Evolutionary conservation across 2,113 vertebrate species (phyloP).

Genomic region (Athene noctua): DNA sequence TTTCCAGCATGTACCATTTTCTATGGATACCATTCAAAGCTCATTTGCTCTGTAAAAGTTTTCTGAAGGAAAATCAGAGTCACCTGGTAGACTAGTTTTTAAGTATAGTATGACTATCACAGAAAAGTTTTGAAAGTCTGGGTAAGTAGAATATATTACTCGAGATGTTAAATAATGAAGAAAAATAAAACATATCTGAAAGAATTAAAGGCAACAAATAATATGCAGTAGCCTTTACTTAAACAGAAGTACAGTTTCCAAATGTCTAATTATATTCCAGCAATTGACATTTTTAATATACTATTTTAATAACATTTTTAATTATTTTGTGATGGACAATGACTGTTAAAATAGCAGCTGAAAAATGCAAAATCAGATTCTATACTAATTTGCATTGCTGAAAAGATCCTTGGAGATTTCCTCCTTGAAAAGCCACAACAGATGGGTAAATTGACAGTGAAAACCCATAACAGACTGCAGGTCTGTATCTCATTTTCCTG

Average conservation of each 20-base stretch:
- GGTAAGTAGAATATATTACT: background rate
- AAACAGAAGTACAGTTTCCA: background rate
- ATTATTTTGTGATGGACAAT: background rate
- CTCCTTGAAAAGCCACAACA: background rate
- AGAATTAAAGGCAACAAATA: background rate
- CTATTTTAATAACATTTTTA: background rate
- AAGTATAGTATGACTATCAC: background rate
- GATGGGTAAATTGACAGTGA: background rate
- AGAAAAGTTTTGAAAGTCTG: background rate
- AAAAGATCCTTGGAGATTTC: background rate
- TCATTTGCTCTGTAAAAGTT: background rate
- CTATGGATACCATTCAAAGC: background rate
- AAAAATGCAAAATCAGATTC: background rate
- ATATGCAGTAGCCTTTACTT: background rate
- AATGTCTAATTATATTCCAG: background rate
- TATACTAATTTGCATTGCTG: background rate
- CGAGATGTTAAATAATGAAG: background rate
- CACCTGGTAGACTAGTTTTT: background rate
- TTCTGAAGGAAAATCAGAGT: background rate
- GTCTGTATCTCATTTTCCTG: background rate
- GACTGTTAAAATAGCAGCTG: background rate
- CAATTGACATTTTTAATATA: background rate
- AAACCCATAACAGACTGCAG: background rate
- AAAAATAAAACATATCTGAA: background rate
- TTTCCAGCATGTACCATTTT: background rate